A percentile compares a stretch with the other conserved stretches of the same genome.
These are phyloP conservation scores for Cheilosia soror DNA, from an alignment of 2,888 invertebrate species.

Conservation along the genomic window DNA sequence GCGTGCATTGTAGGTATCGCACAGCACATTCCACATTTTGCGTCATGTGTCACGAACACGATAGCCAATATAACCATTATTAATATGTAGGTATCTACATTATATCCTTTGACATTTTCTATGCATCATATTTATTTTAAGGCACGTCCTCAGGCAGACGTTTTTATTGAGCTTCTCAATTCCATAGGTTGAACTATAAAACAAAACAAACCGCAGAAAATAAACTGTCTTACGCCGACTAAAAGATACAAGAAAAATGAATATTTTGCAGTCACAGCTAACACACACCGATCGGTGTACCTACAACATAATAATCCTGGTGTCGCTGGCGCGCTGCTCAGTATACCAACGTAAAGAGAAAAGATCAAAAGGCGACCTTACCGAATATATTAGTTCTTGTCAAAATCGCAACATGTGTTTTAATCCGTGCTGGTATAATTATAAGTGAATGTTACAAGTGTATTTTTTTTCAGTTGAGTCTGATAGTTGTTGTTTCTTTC, in stretches of 20 bases:
- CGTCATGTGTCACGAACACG: too few relatives aligned
- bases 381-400: conserved; percentile 84
- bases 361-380: conserved; percentile 82
- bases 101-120: too few relatives aligned
- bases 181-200: conserved; percentile 29
- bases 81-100: too few relatives aligned
- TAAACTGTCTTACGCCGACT: conserved; percentile 24
- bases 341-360: conserved; percentile 34
- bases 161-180: conserved; percentile 31
- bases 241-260: conserved; percentile 61
- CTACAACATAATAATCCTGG: too few relatives aligned
- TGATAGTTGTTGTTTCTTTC: conserved; percentile 31
- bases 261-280: conserved; percentile 16
- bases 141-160: background rate
- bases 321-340: background rate
- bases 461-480: conserved; percentile 52
- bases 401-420: conserved; percentile 82
- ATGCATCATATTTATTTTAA: conserved; percentile 27
- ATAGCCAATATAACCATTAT: too few relatives aligned
- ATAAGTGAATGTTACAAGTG: conserved; percentile 72
- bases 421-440: conserved; percentile 74
- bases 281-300: conserved; percentile 4
- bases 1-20: too few relatives aligned
- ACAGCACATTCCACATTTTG: too few relatives aligned
- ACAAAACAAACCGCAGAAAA: conserved; percentile 28